These are phyloP conservation scores for Anguilla marmorata DNA, from an alignment of 2,797 vertebrate genomes.

Conservation along the genomic window DNA sequence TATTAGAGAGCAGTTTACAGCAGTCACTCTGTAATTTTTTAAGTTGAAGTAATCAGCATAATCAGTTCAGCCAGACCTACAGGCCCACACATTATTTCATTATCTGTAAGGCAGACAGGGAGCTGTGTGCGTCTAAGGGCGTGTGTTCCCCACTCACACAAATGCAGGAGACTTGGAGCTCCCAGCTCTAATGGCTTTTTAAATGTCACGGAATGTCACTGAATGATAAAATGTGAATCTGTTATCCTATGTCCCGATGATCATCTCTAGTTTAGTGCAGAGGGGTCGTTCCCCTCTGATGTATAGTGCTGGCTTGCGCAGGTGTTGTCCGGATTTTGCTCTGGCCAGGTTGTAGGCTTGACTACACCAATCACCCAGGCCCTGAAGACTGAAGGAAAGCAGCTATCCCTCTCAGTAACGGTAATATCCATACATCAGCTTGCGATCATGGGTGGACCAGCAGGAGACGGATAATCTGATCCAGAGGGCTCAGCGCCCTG, in stretches of 20 bases:
- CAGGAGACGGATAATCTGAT: neutral
- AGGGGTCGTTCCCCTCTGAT: conserved; percentile 21
- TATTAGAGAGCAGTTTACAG: conserved; percentile 36
- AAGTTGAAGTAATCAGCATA: conserved; percentile 50
- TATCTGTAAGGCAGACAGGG: conserved; percentile 61
- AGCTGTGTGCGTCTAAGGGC: conserved; percentile 53
- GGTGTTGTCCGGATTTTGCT: conserved; percentile 64
- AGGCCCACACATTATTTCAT: conserved; percentile 56
- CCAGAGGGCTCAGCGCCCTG: neutral
- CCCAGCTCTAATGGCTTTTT: conserved; percentile 80
- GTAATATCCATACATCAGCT: neutral
- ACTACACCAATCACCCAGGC: conserved; percentile 72
- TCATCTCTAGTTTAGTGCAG: conserved; percentile 55
- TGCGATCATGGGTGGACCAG: neutral
- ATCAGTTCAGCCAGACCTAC: conserved; percentile 59
- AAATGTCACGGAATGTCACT: conserved; percentile 83
- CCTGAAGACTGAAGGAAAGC: neutral
- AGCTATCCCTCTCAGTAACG: neutral
- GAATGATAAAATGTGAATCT: conserved; percentile 81
- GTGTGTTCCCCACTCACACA: conserved; percentile 60
- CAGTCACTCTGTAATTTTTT: conserved; percentile 41
- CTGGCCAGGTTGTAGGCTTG: conserved; percentile 72
- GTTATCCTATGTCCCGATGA: conserved; percentile 78
- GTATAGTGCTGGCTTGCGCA: conserved; percentile 54
- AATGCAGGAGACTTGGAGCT: conserved; percentile 64